Percentiles rank a stretch among this genome's conserved stretches.
These are phyloP conservation scores for Cryptotis parvus DNA, from an alignment of 2,113 vertebrate species.

Conservation along the genomic window DNA sequence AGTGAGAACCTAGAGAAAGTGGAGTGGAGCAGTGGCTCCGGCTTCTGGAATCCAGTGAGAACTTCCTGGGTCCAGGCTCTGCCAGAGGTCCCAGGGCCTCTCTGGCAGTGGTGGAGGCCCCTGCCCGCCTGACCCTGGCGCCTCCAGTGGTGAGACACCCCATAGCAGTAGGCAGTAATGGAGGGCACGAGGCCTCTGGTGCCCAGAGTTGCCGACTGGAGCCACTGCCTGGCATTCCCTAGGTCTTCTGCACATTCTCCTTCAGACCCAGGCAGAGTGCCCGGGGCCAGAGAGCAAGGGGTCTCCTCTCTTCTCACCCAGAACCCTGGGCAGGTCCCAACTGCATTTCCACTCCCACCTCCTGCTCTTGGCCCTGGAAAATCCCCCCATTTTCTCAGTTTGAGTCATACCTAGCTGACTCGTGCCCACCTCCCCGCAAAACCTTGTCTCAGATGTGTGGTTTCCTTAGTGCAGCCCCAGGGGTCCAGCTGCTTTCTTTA, in stretches of 20 bases:
- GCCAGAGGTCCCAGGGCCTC: no score
- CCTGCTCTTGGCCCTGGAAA: not conserved
- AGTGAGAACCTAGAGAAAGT: not conserved
- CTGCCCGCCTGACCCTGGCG: not conserved
- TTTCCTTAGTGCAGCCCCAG: not conserved
- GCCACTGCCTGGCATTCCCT: not conserved
- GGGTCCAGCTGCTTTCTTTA: not conserved
- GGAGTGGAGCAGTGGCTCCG: not conserved
- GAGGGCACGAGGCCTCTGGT: no score
- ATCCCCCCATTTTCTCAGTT: not conserved
- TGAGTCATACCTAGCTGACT: not conserved
- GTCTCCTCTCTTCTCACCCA: not conserved
- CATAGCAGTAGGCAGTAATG: not conserved
- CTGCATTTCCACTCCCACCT: not conserved
- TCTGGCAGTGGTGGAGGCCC: not conserved
- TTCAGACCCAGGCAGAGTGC: not conserved
- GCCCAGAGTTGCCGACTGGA: not conserved
- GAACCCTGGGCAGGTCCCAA: not conserved
- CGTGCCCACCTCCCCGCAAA: not conserved
- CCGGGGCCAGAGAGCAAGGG: not conserved
- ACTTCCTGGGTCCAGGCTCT: no score
- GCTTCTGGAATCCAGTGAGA: accelerated
- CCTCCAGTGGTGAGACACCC: not conserved
- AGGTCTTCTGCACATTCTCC: not conserved
- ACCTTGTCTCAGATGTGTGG: not conserved